Percentiles rank a stretch among this genome's conserved stretches.
phyloP scores from a whole-genome alignment of 2,113 vertebrate species.

The Callipepla californica region DNA sequence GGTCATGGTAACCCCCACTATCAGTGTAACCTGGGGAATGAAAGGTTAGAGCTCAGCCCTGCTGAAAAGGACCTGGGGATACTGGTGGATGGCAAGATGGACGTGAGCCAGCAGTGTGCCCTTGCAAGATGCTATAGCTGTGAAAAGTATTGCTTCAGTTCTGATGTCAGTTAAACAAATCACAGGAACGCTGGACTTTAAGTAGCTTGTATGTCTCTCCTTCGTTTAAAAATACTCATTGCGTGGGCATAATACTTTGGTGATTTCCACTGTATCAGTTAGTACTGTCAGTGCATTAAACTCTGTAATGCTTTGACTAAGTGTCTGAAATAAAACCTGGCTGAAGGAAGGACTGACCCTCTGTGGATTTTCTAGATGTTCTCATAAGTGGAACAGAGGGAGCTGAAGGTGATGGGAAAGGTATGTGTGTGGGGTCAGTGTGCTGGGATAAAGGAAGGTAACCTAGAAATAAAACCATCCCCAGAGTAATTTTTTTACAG shows the following conservation, averaged over 20 bases:
- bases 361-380: neutral
- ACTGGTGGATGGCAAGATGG: neutral
- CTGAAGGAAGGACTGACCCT: neutral
- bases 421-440: neutral
- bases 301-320: slow-evolving; percentile 47
- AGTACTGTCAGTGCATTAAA: slow-evolving; percentile 63
- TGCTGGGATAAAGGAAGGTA: neutral
- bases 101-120: neutral
- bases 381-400: neutral
- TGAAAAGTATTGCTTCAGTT: neutral
- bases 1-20: neutral
- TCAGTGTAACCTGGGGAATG: neutral
- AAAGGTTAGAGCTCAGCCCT: neutral
- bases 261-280: slow-evolving; percentile 56
- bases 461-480: neutral
- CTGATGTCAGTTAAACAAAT: slow-evolving; percentile 26
- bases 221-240: slow-evolving; percentile 35
- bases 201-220: neutral
- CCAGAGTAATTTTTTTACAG: neutral
- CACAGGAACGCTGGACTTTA: neutral
- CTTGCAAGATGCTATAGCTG: neutral
- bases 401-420: neutral
- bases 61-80: neutral
- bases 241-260: neutral
- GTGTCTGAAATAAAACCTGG: slow-evolving; percentile 23